Conservation (phyloP, 2,888 invertebrate genomes). For the Drosophila anomalata region DNA sequence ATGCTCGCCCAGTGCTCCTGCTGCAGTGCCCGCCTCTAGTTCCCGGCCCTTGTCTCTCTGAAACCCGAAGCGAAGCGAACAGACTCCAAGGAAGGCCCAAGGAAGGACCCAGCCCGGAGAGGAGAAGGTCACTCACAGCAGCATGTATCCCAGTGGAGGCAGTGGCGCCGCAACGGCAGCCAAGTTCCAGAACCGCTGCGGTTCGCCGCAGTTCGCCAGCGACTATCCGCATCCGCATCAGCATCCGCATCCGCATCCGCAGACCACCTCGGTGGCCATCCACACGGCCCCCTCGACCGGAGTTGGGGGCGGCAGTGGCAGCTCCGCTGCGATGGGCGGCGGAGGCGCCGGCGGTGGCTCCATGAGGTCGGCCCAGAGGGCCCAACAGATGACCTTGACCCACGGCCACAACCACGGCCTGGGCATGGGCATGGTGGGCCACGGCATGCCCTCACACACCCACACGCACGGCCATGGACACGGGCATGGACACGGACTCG, state of each 20-base stretch:
- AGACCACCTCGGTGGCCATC: constrained; percentile 44
- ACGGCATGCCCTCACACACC: constrained; percentile 34
- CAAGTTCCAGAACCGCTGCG: constrained; percentile 82
- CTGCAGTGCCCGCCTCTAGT: neutral
- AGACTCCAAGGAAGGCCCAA: neutral
- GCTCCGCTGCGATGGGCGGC: too few relatives aligned
- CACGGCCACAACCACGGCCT: constrained; percentile 47
- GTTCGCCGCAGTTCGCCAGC: constrained; percentile 86
- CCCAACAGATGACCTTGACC: constrained; percentile 52
- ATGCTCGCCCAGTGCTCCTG: constrained; percentile 34
- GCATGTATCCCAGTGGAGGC: constrained; percentile 80
- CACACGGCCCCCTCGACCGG: constrained; percentile 36
- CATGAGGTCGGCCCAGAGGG: constrained; percentile 64
- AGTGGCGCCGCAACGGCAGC: constrained; percentile 55
- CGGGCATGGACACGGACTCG: constrained; percentile 16
- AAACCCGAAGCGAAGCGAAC: neutral
- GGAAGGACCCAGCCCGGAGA: neutral
- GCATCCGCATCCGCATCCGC: constrained; percentile 83
- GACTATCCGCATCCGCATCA: constrained; percentile 86
- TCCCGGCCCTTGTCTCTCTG: neutral
- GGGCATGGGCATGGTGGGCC: constrained; percentile 27
- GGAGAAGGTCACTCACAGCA: constrained; percentile 1
- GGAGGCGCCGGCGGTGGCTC: constrained; percentile 34
- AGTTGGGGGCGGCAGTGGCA: neutral
- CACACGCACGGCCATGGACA: constrained; percentile 48